Evolutionary conservation across 2,113 vertebrate genomes (phyloP).

Genomic region (Columba janthina): DNA sequence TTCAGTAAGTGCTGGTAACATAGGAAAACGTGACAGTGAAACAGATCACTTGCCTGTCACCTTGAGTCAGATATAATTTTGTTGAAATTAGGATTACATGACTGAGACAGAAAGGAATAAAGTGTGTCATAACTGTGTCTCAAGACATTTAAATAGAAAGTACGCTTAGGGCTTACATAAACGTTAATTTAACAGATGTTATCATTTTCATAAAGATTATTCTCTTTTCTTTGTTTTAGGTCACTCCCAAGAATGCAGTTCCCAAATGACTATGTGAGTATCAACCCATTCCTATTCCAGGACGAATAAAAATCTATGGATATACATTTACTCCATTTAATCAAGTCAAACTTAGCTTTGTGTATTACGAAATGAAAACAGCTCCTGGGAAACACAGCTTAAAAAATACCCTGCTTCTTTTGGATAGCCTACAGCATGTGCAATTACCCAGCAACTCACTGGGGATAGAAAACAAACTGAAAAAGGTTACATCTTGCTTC

Average conservation of each 20-base stretch:
- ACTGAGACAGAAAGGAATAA: neutral
- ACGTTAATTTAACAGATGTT: neutral
- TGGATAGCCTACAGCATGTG: neutral
- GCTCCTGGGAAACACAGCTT: neutral
- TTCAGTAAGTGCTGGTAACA: neutral
- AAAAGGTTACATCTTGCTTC: constrained; percentile 19
- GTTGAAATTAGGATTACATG: neutral
- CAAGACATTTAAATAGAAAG: neutral
- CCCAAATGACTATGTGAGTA: neutral
- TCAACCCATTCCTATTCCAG: neutral
- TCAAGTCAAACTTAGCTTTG: neutral
- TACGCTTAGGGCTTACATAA: neutral
- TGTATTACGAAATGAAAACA: neutral
- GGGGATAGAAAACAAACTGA: neutral
- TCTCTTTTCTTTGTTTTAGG: neutral
- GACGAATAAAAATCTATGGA: neutral
- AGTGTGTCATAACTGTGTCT: neutral
- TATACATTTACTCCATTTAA: constrained; percentile 8
- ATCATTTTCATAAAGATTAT: neutral
- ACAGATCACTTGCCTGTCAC: neutral
- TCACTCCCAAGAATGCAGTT: neutral
- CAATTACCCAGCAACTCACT: neutral
- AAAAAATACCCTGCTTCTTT: neutral
- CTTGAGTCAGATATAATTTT: neutral
- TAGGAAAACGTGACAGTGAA: neutral